A percentile compares a stretch with the other conserved stretches of the same genome.
These are phyloP conservation scores for Helogale parvula DNA, from an alignment of 2,113 vertebrate genomes.

Conservation along the genomic window DNA sequence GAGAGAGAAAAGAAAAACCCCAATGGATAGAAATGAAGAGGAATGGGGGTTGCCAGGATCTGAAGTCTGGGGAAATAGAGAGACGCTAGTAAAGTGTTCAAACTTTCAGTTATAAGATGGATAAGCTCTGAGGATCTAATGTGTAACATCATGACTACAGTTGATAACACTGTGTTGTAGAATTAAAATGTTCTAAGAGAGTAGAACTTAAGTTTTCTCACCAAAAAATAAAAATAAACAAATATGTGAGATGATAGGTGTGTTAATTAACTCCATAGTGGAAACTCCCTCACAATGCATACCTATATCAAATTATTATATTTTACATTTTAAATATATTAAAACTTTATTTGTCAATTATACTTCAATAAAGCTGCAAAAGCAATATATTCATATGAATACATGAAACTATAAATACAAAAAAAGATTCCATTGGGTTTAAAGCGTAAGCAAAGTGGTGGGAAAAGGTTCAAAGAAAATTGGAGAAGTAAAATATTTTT, in stretches of 20 bases:
- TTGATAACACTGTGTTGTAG: background rate
- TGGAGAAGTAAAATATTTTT: background rate
- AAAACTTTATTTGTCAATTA: background rate
- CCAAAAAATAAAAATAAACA: background rate
- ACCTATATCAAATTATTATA: background rate
- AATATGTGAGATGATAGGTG: background rate
- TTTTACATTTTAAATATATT: background rate
- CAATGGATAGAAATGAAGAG: background rate
- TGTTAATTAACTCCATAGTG: background rate
- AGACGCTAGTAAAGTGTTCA: background rate
- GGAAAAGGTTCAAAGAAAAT: background rate
- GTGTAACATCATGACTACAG: background rate
- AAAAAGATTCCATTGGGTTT: background rate
- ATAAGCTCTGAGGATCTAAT: background rate
- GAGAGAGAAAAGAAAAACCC: background rate
- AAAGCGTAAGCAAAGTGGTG: background rate
- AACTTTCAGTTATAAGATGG: background rate
- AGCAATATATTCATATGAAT: background rate
- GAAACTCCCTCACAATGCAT: background rate
- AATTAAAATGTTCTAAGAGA: background rate
- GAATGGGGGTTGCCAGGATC: background rate
- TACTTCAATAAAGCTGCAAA: background rate
- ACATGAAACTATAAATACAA: background rate
- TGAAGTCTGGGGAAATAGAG: background rate
- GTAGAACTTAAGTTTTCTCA: background rate